These are phyloP conservation scores for Labeo catla DNA, from an alignment of 2,113 vertebrate species.

Conservation along the genomic window DNA sequence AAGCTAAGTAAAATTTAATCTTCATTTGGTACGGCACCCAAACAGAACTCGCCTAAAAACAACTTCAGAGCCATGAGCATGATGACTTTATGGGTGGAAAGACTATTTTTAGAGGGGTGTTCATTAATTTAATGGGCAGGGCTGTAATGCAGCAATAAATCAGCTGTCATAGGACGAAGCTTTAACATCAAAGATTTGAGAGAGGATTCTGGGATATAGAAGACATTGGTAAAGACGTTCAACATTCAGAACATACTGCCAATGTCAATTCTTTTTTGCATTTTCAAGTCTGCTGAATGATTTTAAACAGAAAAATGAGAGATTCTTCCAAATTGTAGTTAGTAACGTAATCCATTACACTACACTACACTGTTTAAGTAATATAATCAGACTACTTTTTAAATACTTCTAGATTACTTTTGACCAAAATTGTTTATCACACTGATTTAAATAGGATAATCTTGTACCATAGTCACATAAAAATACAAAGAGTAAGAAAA, in stretches of 20 bases:
- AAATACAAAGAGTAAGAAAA: too few relatives aligned
- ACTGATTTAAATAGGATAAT: too few relatives aligned
- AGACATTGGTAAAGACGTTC: background rate
- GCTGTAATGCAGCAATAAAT: conserved; percentile 37
- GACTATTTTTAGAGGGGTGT: conserved; percentile 71
- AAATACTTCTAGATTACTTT: too few relatives aligned
- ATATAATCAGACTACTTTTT: too few relatives aligned
- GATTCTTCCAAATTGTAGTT: too few relatives aligned
- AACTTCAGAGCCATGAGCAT: conserved; percentile 61
- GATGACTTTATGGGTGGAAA: conserved; percentile 70
- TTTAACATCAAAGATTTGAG: background rate
- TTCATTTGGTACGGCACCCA: conserved; percentile 65
- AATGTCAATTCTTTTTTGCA: too few relatives aligned
- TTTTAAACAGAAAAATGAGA: too few relatives aligned
- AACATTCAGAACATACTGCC: background rate
- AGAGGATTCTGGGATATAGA: background rate
- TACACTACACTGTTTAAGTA: too few relatives aligned
- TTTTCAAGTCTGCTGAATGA: too few relatives aligned
- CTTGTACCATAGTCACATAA: too few relatives aligned
- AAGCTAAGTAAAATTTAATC: conserved; percentile 59
- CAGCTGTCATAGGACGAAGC: conserved; percentile 19
- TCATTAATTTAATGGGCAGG: conserved; percentile 58
- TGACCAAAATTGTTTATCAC: too few relatives aligned
- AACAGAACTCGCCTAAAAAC: conserved; percentile 69
- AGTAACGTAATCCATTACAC: too few relatives aligned